A percentile compares a stretch with the other conserved stretches of the same genome.
phyloP scores from a whole-genome alignment of 1,140 invertebrate genomes.

The Mycetomoellerius zeteki region DNA sequence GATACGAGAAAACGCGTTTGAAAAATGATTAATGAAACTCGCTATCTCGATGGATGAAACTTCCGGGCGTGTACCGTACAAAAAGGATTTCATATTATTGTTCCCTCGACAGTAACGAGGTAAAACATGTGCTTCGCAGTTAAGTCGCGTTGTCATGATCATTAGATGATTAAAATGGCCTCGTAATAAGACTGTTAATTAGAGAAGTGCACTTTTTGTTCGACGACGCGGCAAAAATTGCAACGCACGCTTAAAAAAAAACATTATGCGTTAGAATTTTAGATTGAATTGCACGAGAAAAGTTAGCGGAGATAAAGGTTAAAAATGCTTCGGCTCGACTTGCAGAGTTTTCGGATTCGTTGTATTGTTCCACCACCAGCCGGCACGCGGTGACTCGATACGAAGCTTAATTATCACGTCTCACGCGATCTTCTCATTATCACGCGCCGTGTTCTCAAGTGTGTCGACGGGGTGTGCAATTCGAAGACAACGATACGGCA shows the following conservation, averaged over 20 bases:
- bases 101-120: conserved; percentile 56
- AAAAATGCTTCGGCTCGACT: conserved; percentile 55
- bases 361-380: conserved; percentile 56
- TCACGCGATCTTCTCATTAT: conserved; percentile 73
- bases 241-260: conserved; percentile 5
- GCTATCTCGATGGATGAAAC: conserved; percentile 58
- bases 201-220: conserved; percentile 18
- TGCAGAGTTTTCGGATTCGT: conserved; percentile 71
- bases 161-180: conserved; percentile 52
- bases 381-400: conserved; percentile 61
- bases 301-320: conserved; percentile 5
- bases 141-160: conserved; percentile 7
- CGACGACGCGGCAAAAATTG: background rate
- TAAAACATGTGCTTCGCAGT: conserved; percentile 48
- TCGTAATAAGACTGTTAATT: conserved; percentile 52
- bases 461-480: conserved; percentile 60
- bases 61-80: conserved; percentile 47
- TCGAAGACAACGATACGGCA: conserved; percentile 59
- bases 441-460: conserved; percentile 58
- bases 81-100: conserved; percentile 60
- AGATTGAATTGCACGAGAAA: conserved; percentile 9
- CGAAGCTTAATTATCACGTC: conserved; percentile 66
- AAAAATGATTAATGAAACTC: conserved; percentile 72
- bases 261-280: conserved; percentile 9
- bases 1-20: conserved; percentile 16